Evolutionary conservation across 35 echinoderm and acorn worm species (phyloP).

Genomic region (Stichopus chloronotus): DNA sequence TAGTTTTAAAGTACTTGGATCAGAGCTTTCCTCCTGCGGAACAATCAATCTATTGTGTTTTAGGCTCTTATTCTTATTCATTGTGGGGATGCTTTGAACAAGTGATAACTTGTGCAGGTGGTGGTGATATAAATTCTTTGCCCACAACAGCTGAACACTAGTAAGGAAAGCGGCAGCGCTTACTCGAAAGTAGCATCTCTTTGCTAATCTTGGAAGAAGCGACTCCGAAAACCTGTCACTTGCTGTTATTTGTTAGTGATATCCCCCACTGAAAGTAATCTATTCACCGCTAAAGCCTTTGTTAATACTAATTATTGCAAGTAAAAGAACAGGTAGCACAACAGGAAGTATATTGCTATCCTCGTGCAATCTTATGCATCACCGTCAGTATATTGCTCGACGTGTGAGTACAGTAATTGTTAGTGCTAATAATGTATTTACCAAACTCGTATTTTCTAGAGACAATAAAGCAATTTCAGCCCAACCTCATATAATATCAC

Average conservation of each 20-base stretch:
- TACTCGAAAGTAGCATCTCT: neutral
- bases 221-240: neutral
- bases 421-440: neutral
- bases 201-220: too few relatives aligned
- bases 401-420: neutral
- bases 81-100: neutral
- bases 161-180: neutral
- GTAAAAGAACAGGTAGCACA: conserved; percentile 3
- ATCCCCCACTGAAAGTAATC: neutral
- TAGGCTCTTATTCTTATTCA: neutral
- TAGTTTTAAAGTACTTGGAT: neutral
- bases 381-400: neutral
- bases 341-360: conserved; percentile 20
- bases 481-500: too few relatives aligned
- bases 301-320: neutral
- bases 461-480: too few relatives aligned
- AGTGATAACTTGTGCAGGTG: neutral
- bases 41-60: too few relatives aligned
- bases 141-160: neutral
- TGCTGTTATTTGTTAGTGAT: neutral
- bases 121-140: neutral
- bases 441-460: neutral
- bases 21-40: neutral
- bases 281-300: neutral
- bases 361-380: neutral